Evolutionary conservation across 2,113 vertebrate species (phyloP), one percentile per base, ranked within the genome.

Genomic region (Misgurnus mizolepis): DNA sequence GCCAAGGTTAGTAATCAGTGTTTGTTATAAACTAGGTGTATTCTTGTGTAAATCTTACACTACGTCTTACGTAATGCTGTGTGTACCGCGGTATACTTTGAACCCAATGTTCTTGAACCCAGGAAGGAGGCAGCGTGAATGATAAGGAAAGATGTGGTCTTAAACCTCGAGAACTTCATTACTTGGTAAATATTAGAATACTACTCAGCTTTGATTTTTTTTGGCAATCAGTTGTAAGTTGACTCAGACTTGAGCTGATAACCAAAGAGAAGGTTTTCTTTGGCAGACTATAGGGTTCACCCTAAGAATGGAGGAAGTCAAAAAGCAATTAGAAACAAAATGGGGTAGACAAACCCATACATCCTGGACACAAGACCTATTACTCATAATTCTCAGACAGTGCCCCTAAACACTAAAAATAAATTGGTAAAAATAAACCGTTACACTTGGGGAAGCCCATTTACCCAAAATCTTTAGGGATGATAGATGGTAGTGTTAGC

Each of bases 71-170:
- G 67, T 14, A 76, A 76, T 60, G 6, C 5, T 7, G 34, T 68
- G 5, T 68, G 22, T 60, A 12, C 40, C 27, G 18, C 12, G 56
- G 67, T 43, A 82, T 65, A 82, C 80, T 82, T 77, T 77, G 80
- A 82, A 75, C 80, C 67, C 43, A 17, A 41, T 39, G 66, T 82
- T 64, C 74, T 64, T 14, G 41, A 75, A 60, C 71, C 9, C 15
- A 53, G 7, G 65, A 41, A 49, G 41, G 11, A n/a, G 56, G 15
- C 14, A n/a, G 18, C 8, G 34, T 6, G 17, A 17, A 47, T 64
- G 73, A 75, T 61, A 75, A 64, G 58, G 4, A 15, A 3, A 62
- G 40, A 47, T 9, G 41, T 62, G 41, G 56, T 60, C 34, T 74
- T 61, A 49, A 62, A 15, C 45, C 39, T 22, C n/a, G 4, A 60